Base-by-base conservation (phyloP, 1,140 invertebrate genomes). In the Melitaea cinxia region DNA sequence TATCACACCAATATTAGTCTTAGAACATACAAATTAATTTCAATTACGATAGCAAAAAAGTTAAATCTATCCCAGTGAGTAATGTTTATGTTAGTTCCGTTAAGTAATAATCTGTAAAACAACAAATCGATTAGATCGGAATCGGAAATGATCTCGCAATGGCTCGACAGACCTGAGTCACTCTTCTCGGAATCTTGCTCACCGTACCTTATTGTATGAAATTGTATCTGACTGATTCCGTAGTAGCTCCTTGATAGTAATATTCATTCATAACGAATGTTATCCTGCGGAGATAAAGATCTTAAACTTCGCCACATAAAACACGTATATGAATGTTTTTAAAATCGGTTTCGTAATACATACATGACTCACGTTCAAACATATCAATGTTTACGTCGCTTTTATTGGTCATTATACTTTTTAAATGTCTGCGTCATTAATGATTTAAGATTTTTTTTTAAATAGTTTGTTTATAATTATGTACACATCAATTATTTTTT, bases 221-320 rank as follows among this genome's bases (percentile, higher is more conserved):
- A 80, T 75, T 77, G 63, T 75, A 63, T 66, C 57, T 62, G 71
- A 79, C 68, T 72, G 63, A 75, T 65, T 68, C 56, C 67, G 69
- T 81, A 85, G 77, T 82, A 82, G 49, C 59, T 59, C 73, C 70
- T 70, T 68, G 73, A 70, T 70, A 72, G 68, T 79, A 83, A 45
- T 53, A 56, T 82, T 83, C 86, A 89, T 89, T 89, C 84, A 89
- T 82, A 87, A 83, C 35, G 65, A 63, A 56, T 73, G 33, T 66
- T 68, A 83, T 54, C 61, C 79, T 30, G 45, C 72, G 66, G 65
- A 78, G 75, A 80, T 83, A 73, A 72, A 68, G 65, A 65, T 70
- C 19, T 58, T 61, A 37, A 62, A 68, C 70, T 67, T 68, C 14
- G 62, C 60, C 61, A 60, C 66, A 49, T 64, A 52, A 42, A 45